Base-by-base conservation (phyloP, 2,888 invertebrate species). In the Limulus polyphemus region DNA sequence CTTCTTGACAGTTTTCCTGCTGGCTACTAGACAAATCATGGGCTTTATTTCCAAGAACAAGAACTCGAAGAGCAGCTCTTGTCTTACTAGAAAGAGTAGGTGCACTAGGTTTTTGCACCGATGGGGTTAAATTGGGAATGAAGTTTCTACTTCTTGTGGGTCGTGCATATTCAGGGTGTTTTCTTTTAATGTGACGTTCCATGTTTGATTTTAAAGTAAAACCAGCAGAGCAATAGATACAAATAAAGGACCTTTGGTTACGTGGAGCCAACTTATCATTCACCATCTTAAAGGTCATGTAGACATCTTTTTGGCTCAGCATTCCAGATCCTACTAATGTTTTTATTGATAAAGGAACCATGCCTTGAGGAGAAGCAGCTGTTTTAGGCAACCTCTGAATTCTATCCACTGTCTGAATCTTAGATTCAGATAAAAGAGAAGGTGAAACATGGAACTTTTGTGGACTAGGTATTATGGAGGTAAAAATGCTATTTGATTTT, bases 161-260 rank as follows among this genome's bases (percentile, higher is more conserved):
- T 54, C 65, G 60, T 10, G 65, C 65, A 73, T 83, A 86, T 66
- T 90, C 88, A 0, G 92, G 92, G 78, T 94, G 94, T 71, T 93
- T 92, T 71, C 92, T 91, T 74, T 93, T 93, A 4, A 93, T 88
- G 71, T 94, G 94, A 0, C 92, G 81, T 75, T 93, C 93, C 90
- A 93, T 93, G 72, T 94, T 93, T 11, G 91, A 91, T n/a, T 75
- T 74, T 12, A 93, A 78, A 0, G 93, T 93, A 73, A 94, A 94
- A 59, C 89, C 81, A 0, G 92, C 91, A 0, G 89, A 86, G 76
- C 94, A 93, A 73, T 90, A 88, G 62, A 89, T 88, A 75, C 93
- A 94, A 0, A 87, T 86, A 76, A 91, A 93, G 0, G 92, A 92
- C 47, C 92, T 80, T 32, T 59, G 60, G 50, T 67, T 68, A 56